Evolutionary conservation across 2,888 invertebrate species (phyloP).

Genomic region (Caenorhabditis wallacei): DNA sequence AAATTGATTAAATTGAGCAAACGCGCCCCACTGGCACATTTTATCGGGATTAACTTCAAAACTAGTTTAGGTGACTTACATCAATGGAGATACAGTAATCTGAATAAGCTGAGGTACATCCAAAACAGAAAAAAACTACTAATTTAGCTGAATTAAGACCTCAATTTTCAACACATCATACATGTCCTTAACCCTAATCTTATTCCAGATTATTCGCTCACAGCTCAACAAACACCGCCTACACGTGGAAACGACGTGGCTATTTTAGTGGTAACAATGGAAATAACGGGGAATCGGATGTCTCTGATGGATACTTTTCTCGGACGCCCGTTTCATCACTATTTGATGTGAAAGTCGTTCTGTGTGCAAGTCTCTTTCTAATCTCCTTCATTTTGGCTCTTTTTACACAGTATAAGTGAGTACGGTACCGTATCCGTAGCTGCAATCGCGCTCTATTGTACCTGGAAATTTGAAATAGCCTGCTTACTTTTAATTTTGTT

Average conservation of each 20-base stretch:
- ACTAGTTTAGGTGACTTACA: too few species aligned
- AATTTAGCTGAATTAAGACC: too few species aligned
- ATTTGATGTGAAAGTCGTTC: conserved; percentile 85
- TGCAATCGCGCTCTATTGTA: background rate
- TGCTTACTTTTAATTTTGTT: too few species aligned
- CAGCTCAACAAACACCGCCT: conserved; percentile 34
- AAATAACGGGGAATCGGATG: conserved; percentile 25
- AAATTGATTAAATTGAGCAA: too few species aligned
- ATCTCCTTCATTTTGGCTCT: conserved; percentile 86
- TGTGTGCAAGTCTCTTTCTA: conserved; percentile 86
- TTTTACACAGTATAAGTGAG: conserved; percentile 83
- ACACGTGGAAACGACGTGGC: conserved; percentile 57
- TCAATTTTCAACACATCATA: too few species aligned
- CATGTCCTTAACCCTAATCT: background rate
- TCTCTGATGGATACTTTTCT: conserved; percentile 39
- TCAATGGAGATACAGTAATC: too few species aligned
- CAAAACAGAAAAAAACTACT: too few species aligned
- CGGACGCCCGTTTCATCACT: conserved; percentile 69
- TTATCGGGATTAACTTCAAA: too few species aligned
- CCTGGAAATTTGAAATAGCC: too few species aligned
- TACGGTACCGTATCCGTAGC: too few species aligned
- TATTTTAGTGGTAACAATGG: conserved; percentile 47
- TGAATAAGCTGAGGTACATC: too few species aligned
- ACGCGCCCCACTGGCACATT: too few species aligned
- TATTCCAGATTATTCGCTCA: conserved; percentile 39